Base-by-base conservation (phyloP, 2,113 vertebrate species). In the Mesocricetus auratus region DNA sequence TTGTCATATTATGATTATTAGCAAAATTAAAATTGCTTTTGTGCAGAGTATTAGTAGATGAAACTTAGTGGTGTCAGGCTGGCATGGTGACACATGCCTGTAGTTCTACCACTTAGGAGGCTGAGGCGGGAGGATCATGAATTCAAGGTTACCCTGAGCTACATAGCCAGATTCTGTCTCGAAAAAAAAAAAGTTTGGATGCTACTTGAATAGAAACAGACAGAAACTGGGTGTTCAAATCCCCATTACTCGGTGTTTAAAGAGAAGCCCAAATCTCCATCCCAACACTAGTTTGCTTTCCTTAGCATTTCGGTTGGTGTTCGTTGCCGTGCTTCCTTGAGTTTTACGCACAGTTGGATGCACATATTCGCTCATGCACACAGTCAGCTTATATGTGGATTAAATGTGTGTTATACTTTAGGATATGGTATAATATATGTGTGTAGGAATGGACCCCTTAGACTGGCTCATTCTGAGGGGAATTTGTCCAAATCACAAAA, bases 361-460 rank as follows among this genome's bases (percentile, higher is more conserved):
- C n/a, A 87, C 31, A 39, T 5, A n/a, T 89, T 68, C 33, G 39
- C 24, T 64, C 11, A 42, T 19, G 22, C 1, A 91, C 62, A 86
- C 3, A 31, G 1, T 64, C 74, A 77, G 73, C 33, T 10, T 56
- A 31, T 69, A 42, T 89, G 60, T 60, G 16, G 22, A 21, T 69
- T 60, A 82, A 90, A 26, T 79, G 10, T 91, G 66, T 78, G 36
- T 50, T 93, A n/a, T 13, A n/a, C 60, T 93, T 96, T 69, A 86
- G 69, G 94, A 81, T 42, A 82, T 66, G 39, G 88, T 42, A 66
- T 68, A 90, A 60, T 94, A 3, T 62, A 26, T 66, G 6, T 92
- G 94, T 36, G 45, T 89, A 64, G 12, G 94, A 91, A 53, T 95
- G n/a, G 97, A 95, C 96, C 93, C 50, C 71, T 15, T 93, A 85